Percentiles rank a stretch among this genome's conserved stretches.
Conservation (phyloP, 2,797 vertebrate species). For the Crenichthys baileyi region DNA sequence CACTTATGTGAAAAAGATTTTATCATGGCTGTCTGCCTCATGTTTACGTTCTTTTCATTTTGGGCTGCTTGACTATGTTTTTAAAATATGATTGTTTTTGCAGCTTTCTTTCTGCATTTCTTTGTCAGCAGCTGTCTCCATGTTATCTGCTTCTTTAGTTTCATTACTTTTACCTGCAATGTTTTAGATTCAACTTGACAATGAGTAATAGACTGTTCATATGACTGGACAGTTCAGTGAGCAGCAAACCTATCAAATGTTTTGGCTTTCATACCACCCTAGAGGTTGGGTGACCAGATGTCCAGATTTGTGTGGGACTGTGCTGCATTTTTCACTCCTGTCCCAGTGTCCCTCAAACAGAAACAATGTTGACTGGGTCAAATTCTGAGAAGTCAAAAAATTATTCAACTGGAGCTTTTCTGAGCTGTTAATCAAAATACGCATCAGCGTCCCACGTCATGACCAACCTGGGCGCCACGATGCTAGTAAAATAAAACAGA, state of each 20-base stretch:
- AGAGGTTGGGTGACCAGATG: background rate
- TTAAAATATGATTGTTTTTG: background rate
- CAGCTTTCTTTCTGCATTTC: constrained; percentile 6
- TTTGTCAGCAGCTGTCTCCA: constrained; percentile 18
- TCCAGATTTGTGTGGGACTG: too few species aligned
- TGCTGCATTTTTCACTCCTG: too few species aligned
- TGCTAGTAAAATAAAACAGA: too few species aligned
- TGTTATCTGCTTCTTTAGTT: constrained; percentile 15
- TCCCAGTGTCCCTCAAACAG: too few species aligned
- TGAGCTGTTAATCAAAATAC: too few species aligned
- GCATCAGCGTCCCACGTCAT: too few species aligned
- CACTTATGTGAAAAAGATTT: background rate
- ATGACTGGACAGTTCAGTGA: background rate
- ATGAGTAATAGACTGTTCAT: constrained; percentile 13
- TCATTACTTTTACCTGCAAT: constrained; percentile 16
- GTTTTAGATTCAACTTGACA: constrained; percentile 24
- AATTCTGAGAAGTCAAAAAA: too few species aligned
- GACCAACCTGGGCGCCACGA: too few species aligned
- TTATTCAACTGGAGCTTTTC: too few species aligned
- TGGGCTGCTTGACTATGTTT: too few species aligned
- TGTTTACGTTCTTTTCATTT: background rate
- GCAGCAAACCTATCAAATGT: background rate
- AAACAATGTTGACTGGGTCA: too few species aligned
- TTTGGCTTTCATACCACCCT: background rate
- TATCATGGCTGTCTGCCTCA: background rate